A percentile compares a stretch with the other conserved stretches of the same genome.
These are phyloP conservation scores for Drosophila nigricruria DNA, from an alignment of 2,888 invertebrate species.

Conservation along the genomic window DNA sequence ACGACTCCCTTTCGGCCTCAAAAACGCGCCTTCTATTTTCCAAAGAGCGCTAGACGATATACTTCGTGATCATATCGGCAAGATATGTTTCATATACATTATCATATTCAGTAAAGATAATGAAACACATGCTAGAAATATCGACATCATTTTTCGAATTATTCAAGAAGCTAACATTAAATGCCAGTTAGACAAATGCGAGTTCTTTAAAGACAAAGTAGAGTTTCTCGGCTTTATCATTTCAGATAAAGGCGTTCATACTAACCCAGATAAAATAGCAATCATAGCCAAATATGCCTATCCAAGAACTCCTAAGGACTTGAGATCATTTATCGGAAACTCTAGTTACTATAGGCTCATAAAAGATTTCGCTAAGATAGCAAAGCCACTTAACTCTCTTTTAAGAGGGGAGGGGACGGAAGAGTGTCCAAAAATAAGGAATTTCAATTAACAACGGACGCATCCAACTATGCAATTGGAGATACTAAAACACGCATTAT, in stretches of 20 bases:
- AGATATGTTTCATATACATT: constrained; percentile 28
- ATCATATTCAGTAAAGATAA: background rate
- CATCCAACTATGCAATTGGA: background rate
- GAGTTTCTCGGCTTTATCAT: constrained; percentile 7
- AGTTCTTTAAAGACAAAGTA: background rate
- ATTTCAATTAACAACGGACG: background rate
- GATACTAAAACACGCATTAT: too few relatives aligned
- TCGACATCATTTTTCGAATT: background rate
- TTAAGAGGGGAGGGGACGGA: background rate
- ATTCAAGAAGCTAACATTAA: background rate
- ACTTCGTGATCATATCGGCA: constrained; percentile 32
- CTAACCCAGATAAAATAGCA: constrained; percentile 3
- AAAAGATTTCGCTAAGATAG: constrained; percentile 13
- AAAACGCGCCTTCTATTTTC: constrained; percentile 23
- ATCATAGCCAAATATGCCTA: constrained; percentile 7
- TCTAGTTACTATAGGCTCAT: constrained; percentile 15
- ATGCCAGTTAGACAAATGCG: background rate
- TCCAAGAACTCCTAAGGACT: constrained; percentile 8
- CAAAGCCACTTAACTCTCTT: constrained; percentile 12
- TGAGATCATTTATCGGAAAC: constrained; percentile 10
- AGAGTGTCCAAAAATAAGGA: background rate
- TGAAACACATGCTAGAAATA: background rate
- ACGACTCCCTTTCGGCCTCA: constrained; percentile 29
- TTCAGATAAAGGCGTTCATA: background rate
- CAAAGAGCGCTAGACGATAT: constrained; percentile 29